phyloP scores from a whole-genome alignment of 2,888 invertebrate species.

The Epinotia brunnichana region DNA sequence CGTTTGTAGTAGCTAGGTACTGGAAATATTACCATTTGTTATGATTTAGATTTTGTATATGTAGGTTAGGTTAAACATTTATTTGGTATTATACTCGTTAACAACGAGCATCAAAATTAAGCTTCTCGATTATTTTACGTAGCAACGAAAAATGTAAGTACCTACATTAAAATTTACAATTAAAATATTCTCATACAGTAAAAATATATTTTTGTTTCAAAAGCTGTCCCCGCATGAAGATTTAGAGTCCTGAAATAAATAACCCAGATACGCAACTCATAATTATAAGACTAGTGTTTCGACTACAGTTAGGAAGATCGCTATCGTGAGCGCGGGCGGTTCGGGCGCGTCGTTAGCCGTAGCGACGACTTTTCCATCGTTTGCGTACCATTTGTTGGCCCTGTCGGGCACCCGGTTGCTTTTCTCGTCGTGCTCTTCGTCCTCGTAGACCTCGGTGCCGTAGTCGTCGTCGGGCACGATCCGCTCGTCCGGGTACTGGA shows the following conservation, averaged over 20 bases:
- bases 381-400: slow-evolving; percentile 81
- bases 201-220: not conserved
- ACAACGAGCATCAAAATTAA: not conserved
- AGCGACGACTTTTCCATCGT: slow-evolving; percentile 69
- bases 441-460: slow-evolving; percentile 71
- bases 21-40: no score
- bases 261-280: slow-evolving; percentile 24
- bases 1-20: not conserved
- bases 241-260: not conserved
- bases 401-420: slow-evolving; percentile 78
- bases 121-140: not conserved
- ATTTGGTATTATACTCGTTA: not conserved
- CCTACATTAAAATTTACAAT: no score
- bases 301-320: slow-evolving; percentile 55
- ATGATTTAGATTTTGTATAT: not conserved
- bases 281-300: slow-evolving; percentile 41
- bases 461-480: slow-evolving; percentile 75
- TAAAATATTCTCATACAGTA: not conserved
- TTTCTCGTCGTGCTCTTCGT: slow-evolving; percentile 66
- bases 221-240: not conserved
- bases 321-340: slow-evolving; percentile 51
- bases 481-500: slow-evolving; percentile 74
- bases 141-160: not conserved
- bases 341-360: slow-evolving; percentile 57
- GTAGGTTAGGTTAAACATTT: not conserved